Base-by-base conservation (phyloP, 1,140 invertebrate genomes). In the Nomia melanderi region DNA sequence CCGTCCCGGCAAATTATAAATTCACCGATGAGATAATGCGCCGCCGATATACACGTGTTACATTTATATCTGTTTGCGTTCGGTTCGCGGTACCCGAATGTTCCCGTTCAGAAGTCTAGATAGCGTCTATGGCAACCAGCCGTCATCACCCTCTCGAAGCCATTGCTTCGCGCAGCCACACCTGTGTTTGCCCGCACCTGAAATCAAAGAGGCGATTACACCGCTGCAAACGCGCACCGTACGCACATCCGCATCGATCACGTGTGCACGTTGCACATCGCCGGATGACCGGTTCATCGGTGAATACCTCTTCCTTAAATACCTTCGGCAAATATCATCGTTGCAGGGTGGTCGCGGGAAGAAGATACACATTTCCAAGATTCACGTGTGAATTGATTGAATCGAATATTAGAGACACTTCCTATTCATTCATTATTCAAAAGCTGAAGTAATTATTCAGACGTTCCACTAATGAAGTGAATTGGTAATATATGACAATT, bases 111-210 rank as follows among this genome's bases (percentile, higher is more conserved):
- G 27, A 27, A 9, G 3, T 23, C 3, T 7, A 75, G 72, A 67
- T 59, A 54, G 20, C n/a, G 36, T 66, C 56, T 69, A 44, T 29
- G n/a, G 56, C 41, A 60, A 54, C 41, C 33, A 50, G 33, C 59
- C 36, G n/a, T n/a, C n/a, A n/a, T 57, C 25, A 50, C 66, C 56
- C 62, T 33, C 54, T 62, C 66, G 11, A 71, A 54, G 39, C 27
- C n/a, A n/a, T n/a, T n/a, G n/a, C n/a, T n/a, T n/a, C n/a, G n/a
- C n/a, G n/a, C n/a, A n/a, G n/a, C n/a, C 75, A 79, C 91, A 92
- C 91, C 91, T 92, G 91, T 92, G 90, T 92, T 92, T 92, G 82
- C 90, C 84, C 78, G 76, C 89, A 89, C 89, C 86, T 90, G 89
- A 90, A 90, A 89, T 87, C 84, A 88, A 88, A 88, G 81, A 60